A percentile compares a stretch with the other conserved stretches of the same genome.
phyloP scores from a whole-genome alignment of 1,140 invertebrate genomes.

The Rhynchophorus ferrugineus region DNA sequence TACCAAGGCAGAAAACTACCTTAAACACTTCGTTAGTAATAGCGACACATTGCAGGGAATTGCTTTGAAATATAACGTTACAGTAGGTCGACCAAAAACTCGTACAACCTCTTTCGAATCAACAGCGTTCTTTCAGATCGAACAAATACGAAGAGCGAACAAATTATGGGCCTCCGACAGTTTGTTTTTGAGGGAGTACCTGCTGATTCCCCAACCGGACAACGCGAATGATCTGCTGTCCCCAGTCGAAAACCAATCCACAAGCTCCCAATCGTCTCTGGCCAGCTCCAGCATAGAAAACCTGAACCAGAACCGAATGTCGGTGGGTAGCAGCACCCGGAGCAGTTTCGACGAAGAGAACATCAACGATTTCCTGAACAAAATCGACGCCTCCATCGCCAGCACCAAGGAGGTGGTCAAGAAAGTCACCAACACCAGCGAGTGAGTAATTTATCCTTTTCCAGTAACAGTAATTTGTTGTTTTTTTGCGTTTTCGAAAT shows the following conservation, averaged over 20 bases:
- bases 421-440: slow-evolving; percentile 64
- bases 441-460: slow-evolving; percentile 53
- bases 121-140: too few relatives aligned
- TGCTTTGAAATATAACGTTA: slow-evolving; percentile 84
- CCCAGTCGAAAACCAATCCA: slow-evolving; percentile 10
- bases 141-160: slow-evolving; percentile 82
- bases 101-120: too few relatives aligned
- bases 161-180: slow-evolving; percentile 83
- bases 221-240: slow-evolving; percentile 45
- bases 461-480: slow-evolving; percentile 17
- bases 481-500: slow-evolving; percentile 10
- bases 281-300: slow-evolving; percentile 16
- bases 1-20: slow-evolving; percentile 53
- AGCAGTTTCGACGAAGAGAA: slow-evolving; percentile 49
- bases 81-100: too few relatives aligned
- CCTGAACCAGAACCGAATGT: slow-evolving; percentile 12
- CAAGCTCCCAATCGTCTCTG: slow-evolving; percentile 15
- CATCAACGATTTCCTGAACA: slow-evolving; percentile 74
- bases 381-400: slow-evolving; percentile 81
- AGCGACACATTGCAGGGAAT: slow-evolving; percentile 88
- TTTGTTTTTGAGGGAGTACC: slow-evolving; percentile 73
- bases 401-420: slow-evolving; percentile 78
- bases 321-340: slow-evolving; percentile 5
- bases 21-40: slow-evolving; percentile 71
- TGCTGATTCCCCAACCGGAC: slow-evolving; percentile 64